Percentiles rank a stretch among this genome's conserved stretches.
These are phyloP conservation scores for Lucilia cuprina DNA, from an alignment of 1,140 invertebrate species.

Conservation along the genomic window DNA sequence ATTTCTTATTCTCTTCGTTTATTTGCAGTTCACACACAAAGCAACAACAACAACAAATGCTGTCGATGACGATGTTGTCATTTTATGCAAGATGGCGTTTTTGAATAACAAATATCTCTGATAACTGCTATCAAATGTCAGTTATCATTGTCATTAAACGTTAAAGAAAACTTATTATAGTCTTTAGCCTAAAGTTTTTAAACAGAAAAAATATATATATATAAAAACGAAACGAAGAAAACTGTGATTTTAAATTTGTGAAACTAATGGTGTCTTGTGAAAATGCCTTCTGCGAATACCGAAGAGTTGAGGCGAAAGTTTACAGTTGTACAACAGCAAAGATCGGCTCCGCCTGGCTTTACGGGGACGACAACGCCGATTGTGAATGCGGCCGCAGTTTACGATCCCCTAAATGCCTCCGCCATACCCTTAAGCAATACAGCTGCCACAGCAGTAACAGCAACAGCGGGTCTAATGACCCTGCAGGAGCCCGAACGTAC, in stretches of 20 bases:
- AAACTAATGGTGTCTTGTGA: constrained; percentile 54
- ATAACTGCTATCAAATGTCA: neutral
- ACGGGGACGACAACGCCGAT: constrained; percentile 6
- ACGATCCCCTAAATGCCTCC: constrained; percentile 32
- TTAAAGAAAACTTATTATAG: neutral
- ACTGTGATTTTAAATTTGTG: constrained; percentile 20
- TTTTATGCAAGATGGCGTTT: neutral
- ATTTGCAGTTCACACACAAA: neutral
- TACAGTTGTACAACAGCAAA: constrained; percentile 58
- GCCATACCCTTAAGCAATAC: constrained; percentile 24
- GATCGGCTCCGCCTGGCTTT: constrained; percentile 55
- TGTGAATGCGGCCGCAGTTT: neutral
- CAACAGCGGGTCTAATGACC: neutral
- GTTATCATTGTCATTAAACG: neutral
- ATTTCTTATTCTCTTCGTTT: neutral
- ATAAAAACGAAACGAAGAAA: neutral
- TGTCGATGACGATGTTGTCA: neutral
- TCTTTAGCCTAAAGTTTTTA: neutral
- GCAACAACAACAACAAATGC: no score
- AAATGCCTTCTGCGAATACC: constrained; percentile 60
- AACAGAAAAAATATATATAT: neutral
- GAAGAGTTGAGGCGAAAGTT: constrained; percentile 62
- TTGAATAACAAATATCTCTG: neutral
- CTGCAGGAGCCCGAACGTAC: constrained; percentile 66
- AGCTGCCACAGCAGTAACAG: neutral